A percentile compares a stretch with the other conserved stretches of the same genome.
These are phyloP conservation scores for Listronotus oregonensis DNA, from an alignment of 1,140 invertebrate genomes.

Conservation along the genomic window DNA sequence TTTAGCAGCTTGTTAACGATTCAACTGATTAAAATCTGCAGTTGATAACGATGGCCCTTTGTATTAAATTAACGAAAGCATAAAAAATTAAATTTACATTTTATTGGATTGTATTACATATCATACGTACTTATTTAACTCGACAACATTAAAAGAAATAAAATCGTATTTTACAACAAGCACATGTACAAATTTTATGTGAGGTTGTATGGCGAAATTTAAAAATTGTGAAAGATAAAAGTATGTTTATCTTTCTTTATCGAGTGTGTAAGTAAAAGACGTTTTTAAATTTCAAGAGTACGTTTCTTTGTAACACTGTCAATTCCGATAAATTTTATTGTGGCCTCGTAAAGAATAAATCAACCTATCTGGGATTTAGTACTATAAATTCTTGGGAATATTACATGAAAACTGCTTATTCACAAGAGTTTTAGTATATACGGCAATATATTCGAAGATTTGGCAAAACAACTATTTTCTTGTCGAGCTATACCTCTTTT, in stretches of 20 bases:
- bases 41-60: no score
- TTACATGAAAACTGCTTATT: conserved; percentile 33
- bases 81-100: no score
- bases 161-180: no score
- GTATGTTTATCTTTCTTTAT: conserved; percentile 11
- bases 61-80: no score
- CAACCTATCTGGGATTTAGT: conserved; percentile 33
- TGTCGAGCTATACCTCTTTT: conserved; percentile 18
- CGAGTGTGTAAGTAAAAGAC: conserved; percentile 9
- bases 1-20: no score
- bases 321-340: conserved; percentile 35
- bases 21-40: no score
- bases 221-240: no score
- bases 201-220: no score
- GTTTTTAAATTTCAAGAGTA: conserved; percentile 28
- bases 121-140: no score
- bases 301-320: conserved; percentile 33
- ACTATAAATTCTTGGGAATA: conserved; percentile 32
- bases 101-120: no score
- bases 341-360: conserved; percentile 32
- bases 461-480: conserved; percentile 32
- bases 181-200: no score
- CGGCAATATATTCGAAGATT: conserved; percentile 25
- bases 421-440: conserved; percentile 23
- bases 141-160: no score